Evolutionary conservation across 2,888 invertebrate species (phyloP).

Genomic region (Aphidoletes aphidimyza): DNA sequence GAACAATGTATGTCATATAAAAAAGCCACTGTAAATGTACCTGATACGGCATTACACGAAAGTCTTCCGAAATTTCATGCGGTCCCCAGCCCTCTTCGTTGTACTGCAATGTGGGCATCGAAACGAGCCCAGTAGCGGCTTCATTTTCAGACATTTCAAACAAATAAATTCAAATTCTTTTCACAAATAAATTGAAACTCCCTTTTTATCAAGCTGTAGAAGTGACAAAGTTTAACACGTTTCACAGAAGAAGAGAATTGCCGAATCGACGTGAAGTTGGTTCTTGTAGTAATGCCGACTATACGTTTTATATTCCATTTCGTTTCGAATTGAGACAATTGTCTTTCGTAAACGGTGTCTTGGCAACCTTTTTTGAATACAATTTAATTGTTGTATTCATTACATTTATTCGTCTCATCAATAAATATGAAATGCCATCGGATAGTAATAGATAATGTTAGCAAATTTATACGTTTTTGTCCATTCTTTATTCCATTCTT

Average conservation of each 20-base stretch:
- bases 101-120: constrained; percentile 58
- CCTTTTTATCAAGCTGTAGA: not conserved
- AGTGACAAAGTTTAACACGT: constrained; percentile 51
- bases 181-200: constrained; percentile 12
- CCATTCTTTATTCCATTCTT: too few species aligned
- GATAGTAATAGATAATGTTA: too few species aligned
- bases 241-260: constrained; percentile 21
- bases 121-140: not conserved
- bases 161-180: not conserved
- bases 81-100: constrained; percentile 91
- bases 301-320: not conserved
- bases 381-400: too few species aligned
- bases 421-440: too few species aligned
- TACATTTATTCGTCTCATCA: too few species aligned
- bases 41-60: constrained; percentile 79
- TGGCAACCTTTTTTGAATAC: too few species aligned
- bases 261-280: constrained; percentile 42
- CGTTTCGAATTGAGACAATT: not conserved
- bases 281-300: not conserved
- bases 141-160: not conserved
- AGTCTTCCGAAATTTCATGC: constrained; percentile 91
- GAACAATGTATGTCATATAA: too few species aligned
- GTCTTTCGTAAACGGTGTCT: too few species aligned
- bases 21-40: too few species aligned
- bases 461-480: too few species aligned